Base-by-base conservation (phyloP, 2,797 vertebrate genomes). In the Chaunax sp. region DNA sequence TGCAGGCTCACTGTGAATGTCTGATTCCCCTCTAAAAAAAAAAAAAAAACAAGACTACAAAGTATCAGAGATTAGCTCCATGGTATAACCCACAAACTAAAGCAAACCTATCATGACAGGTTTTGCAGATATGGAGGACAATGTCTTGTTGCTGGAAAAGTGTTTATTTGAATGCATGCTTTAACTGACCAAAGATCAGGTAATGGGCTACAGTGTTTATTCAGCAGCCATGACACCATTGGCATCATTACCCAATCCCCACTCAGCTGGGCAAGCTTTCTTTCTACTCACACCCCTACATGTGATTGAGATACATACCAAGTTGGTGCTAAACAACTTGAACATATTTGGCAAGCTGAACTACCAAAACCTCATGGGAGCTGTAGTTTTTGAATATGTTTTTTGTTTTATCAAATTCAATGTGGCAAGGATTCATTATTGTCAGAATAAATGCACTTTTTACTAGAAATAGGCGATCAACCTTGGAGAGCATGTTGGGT, bases 181-280 rank as follows among this genome's bases (percentile, higher is more conserved):
- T 18, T 16, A 30, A 37, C 10, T 37, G 35, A 14, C 35, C 35
- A 13, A 12, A 14, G 47, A 28, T 50, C 47, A 50, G 47, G 14
- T 28, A 50, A 9, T 25, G 14, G 46, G 23, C 23, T 1, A 2
- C 22, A 49, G 37, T 56, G 66, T 69, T 79, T 55, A 74, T 38
- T 74, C 74, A 87, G 72, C 70, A 57, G 74, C 81, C 81, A 83
- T 73, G 74, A 85, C 75, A 50, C 59, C 16, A 9, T 1, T 20
- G 15, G 46, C 49, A 59, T 71, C 22, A 53, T 82, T 64, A 56
- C 62, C 57, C 47, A 43, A 71, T 53, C 28, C 38, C 37, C 54
- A 46, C 52, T 78, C 47, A 56, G 51, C 25, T n/a, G 38, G 41
- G 45, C 12, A 2, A 15, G 47, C 41, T 66, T 75, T 57, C 70